Evolutionary conservation across 2,888 invertebrate species (phyloP), one percentile per base, ranked within the genome.

Genomic region (Caenorhabditis zanzibari): DNA sequence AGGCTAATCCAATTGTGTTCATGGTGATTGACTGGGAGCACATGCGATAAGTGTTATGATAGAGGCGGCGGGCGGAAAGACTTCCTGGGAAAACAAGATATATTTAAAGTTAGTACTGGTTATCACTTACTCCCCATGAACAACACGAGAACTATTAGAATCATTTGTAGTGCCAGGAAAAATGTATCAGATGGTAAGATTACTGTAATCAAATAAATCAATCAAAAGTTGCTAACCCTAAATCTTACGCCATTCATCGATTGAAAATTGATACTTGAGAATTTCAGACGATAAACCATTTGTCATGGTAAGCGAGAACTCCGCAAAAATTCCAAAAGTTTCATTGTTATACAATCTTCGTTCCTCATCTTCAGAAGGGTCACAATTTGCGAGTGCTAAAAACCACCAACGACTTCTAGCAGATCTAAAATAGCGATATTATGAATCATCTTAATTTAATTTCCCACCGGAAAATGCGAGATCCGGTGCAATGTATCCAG

Each of bases 391-490:
- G 44, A 96, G 93, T 0, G 96, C 96, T 41, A 97, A 95, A 91
- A 96, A 97, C 97, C 97, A 97, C 97, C 97, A 97, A 35, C 97
- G 93, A 91, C 96, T 96, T 68, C 97, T 94, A 0, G 95, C 94
- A 0, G 96, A 96, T 4, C 95, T 93, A 32, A 63, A 82, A 77
- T 38, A n/a, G n/a, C n/a, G 38, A 10, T 12, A 10, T 12, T 12
- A 38, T 26, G 14, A 14, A 26, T 54, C 26, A 54, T 54, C 14
- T 10, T 4, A 14, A 58, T 26, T 10, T 4, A 14, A 58, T n/a
- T 47, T n/a, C 24, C 10, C 9, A 85, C 85, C 80, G 64, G 58
- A 85, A 87, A 22, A 79, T 79, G 19, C 81, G 61, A 19, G 77
- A 72, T 44, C 87, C 87, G 12, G 68, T 22, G 54, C 85, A 87